Base-by-base conservation (phyloP, 2,113 vertebrate species). In the Barnardius zonarius region DNA sequence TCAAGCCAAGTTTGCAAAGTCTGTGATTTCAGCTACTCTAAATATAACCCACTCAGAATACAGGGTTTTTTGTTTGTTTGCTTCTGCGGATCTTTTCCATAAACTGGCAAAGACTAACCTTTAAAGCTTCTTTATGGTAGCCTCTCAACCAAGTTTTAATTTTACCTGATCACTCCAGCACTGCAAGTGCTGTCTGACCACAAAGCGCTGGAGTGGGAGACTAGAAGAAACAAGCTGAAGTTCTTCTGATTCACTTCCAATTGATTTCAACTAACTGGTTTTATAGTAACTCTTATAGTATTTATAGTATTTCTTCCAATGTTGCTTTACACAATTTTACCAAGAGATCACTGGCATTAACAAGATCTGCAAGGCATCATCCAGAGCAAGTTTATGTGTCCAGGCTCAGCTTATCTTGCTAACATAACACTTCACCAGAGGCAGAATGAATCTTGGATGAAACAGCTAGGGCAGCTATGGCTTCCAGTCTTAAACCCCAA, bases 1-100 rank as follows among this genome's bases (percentile, higher is more conserved):
- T 3, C n/a, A 66, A 48, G 10, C 7, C 7, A 74, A 25, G 11
- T 6, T 37, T 3, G 70, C 0, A 0, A 33, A 75, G 33, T 28
- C 9, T 41, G 35, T 35, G 3, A 72, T 83, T 91, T 68, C 78
- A 64, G 37, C 11, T 73, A 18, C 27, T 77, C 54, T 19, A 30
- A 66, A 51, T 25, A n/a, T 11, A 64, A 55, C 5, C 4, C 35
- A 41, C 31, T 7, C 37, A 39, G 10, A 86, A 23, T 1, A 4
- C 0, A 1, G 8, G 13, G 4, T 2, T 3, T 24, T 35, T 30
- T 23, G 6, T 8, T 23, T 28, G 8, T 8, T 22, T 28, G 10
- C 27, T 6, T 17, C 31, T 19, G 51, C 39, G 1, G 17, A 3
- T 13, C 27, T 20, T 25, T 23, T 37, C 33, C 20, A 44, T 57